Percentiles rank a stretch among this genome's conserved stretches.
These are phyloP conservation scores for Arothron firmamentum DNA, from an alignment of 2,113 vertebrate species.

Conservation along the genomic window DNA sequence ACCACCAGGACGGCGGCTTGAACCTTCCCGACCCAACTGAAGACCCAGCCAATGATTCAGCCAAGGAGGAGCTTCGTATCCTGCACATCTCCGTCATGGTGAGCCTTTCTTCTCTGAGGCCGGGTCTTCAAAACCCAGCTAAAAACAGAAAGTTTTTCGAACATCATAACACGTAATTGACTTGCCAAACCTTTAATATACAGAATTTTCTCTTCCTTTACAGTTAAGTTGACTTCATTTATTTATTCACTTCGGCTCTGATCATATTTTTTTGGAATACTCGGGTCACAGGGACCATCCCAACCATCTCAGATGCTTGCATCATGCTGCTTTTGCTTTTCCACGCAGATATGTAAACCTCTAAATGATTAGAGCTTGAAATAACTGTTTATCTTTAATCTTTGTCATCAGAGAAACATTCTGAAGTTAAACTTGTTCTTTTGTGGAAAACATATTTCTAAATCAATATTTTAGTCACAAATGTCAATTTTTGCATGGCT, in stretches of 20 bases:
- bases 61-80: slow-evolving; percentile 94
- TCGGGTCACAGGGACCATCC: too few species aligned
- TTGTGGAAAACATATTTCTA: slow-evolving; percentile 11
- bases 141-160: not conserved
- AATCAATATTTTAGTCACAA: slow-evolving; percentile 24
- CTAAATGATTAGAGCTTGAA: not conserved
- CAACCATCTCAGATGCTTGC: too few species aligned
- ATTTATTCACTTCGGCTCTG: too few species aligned
- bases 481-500: slow-evolving; percentile 39
- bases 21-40: slow-evolving; percentile 85
- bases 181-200: not conserved
- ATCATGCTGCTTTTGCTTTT: too few species aligned
- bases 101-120: slow-evolving; percentile 16
- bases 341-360: too few species aligned
- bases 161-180: not conserved
- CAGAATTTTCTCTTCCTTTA: too few species aligned
- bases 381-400: not conserved
- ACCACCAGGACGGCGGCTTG: slow-evolving; percentile 91
- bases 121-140: slow-evolving; percentile 3
- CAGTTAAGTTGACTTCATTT: too few species aligned
- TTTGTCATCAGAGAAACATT: not conserved
- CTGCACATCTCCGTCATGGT: slow-evolving; percentile 99
- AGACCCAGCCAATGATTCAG: slow-evolving; percentile 84
- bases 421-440: not conserved
- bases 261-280: too few species aligned